Percentiles rank a stretch among this genome's conserved stretches.
These are phyloP conservation scores for Thecocarcelia acutangulata DNA, from an alignment of 2,888 invertebrate species.

Conservation along the genomic window DNA sequence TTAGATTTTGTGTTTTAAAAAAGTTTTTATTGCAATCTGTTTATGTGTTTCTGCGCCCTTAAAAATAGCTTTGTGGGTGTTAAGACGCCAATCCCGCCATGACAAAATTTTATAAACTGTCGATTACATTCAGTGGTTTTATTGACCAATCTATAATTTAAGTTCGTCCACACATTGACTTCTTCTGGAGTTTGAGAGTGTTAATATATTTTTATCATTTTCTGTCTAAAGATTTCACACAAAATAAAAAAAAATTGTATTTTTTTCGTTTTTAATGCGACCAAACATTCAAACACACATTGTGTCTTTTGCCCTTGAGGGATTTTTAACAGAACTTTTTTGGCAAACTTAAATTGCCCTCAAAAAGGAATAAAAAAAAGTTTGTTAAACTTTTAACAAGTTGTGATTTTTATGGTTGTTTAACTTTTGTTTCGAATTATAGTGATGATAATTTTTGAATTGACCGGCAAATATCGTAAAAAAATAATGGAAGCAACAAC, in stretches of 20 bases:
- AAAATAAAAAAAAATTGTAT: slow-evolving; percentile 4
- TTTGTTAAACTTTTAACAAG: slow-evolving; percentile 49
- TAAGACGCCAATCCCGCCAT: slow-evolving; percentile 71
- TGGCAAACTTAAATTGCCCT: slow-evolving; percentile 54
- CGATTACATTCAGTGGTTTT: slow-evolving; percentile 61
- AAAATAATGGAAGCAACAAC: not conserved
- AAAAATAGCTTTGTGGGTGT: slow-evolving; percentile 68
- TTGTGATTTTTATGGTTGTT: slow-evolving; percentile 47
- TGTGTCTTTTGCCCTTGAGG: slow-evolving; percentile 44
- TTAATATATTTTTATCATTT: not conserved
- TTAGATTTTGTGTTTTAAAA: not conserved
- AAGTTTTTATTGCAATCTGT: slow-evolving; percentile 27
- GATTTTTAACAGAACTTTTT: slow-evolving; percentile 32
- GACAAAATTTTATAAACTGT: slow-evolving; percentile 71
- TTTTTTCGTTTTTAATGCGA: too few relatives aligned
- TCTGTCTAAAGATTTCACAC: slow-evolving; percentile 19
- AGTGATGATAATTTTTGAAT: slow-evolving; percentile 2
- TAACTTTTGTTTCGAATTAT: slow-evolving; percentile 12
- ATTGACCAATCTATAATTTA: slow-evolving; percentile 34
- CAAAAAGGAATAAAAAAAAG: slow-evolving; percentile 47
- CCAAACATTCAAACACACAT: too few relatives aligned
- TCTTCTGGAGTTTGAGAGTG: not conserved
- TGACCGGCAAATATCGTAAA: not conserved
- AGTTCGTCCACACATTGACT: slow-evolving; percentile 21
- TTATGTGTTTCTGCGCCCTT: not conserved